Percentiles rank a stretch among this genome's conserved stretches.
These are phyloP conservation scores for Bombus confusus DNA, from an alignment of 1,140 invertebrate species.

Conservation along the genomic window DNA sequence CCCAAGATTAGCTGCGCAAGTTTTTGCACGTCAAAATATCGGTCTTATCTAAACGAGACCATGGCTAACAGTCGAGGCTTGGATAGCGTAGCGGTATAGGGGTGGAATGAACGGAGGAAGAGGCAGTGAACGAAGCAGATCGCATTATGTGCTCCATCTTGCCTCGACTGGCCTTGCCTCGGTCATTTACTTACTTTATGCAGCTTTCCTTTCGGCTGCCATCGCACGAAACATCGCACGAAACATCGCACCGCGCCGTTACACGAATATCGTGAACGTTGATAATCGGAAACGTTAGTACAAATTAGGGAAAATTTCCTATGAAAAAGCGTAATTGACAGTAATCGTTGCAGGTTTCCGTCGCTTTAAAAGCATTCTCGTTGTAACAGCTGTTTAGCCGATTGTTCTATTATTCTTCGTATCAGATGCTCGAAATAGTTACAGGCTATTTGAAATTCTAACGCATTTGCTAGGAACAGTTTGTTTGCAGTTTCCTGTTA, in stretches of 20 bases:
- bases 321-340: not conserved
- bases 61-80: constrained; percentile 26
- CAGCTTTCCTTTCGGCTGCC: not conserved
- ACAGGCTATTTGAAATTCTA: no score
- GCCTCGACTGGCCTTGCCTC: not conserved
- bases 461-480: not conserved
- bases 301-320: not conserved
- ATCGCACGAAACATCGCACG: not conserved
- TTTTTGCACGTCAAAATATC: constrained; percentile 61
- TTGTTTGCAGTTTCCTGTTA: not conserved
- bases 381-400: no score
- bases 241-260: no score
- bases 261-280: not conserved
- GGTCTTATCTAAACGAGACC: constrained; percentile 62
- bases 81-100: not conserved
- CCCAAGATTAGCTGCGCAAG: constrained; percentile 52
- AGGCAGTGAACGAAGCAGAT: constrained; percentile 49
- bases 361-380: not conserved
- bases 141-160: constrained; percentile 61
- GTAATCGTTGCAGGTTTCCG: not conserved
- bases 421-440: not conserved
- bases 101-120: constrained; percentile 2
- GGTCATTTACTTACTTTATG: constrained; percentile 53
- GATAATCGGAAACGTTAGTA: not conserved
- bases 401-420: not conserved